phyloP scores from a whole-genome alignment of 2,888 invertebrate species.

The Netelia fuscicornis region DNA sequence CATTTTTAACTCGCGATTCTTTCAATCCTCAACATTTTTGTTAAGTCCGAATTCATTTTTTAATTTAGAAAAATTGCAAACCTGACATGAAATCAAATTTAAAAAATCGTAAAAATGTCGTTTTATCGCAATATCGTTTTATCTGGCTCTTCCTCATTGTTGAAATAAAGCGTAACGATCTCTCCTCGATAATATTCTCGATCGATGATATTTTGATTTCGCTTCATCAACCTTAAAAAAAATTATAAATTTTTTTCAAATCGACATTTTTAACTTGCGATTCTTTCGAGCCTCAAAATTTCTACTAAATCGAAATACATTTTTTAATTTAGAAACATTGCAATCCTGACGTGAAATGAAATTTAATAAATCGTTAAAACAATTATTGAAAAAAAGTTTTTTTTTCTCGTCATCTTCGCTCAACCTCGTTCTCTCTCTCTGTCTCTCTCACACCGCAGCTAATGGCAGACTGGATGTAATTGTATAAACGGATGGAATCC shows the following conservation, averaged over 20 bases:
- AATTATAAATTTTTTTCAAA: too few species aligned
- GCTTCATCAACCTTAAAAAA: not conserved
- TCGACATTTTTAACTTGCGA: too few species aligned
- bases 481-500: conserved; percentile 62
- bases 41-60: too few species aligned
- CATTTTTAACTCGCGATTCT: too few species aligned
- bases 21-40: too few species aligned
- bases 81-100: too few species aligned
- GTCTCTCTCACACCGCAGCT: conserved; percentile 11
- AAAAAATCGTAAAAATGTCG: not conserved
- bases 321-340: too few species aligned
- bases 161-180: conserved; percentile 40
- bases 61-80: too few species aligned
- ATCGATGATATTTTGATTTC: not conserved
- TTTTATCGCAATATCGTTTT: conserved; percentile 3
- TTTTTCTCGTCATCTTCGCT: not conserved
- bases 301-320: too few species aligned
- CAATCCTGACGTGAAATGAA: too few species aligned
- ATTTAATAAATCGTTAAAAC: not conserved
- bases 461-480: conserved; percentile 54
- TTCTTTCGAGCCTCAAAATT: too few species aligned
- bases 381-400: not conserved
- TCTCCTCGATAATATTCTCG: conserved; percentile 7
- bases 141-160: not conserved
- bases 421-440: not conserved